A percentile compares a stretch with the other conserved stretches of the same genome.
Conservation (phyloP, 37 sponge, comb jelly and placozoan species). For the Aplysina aerophoba region DNA sequence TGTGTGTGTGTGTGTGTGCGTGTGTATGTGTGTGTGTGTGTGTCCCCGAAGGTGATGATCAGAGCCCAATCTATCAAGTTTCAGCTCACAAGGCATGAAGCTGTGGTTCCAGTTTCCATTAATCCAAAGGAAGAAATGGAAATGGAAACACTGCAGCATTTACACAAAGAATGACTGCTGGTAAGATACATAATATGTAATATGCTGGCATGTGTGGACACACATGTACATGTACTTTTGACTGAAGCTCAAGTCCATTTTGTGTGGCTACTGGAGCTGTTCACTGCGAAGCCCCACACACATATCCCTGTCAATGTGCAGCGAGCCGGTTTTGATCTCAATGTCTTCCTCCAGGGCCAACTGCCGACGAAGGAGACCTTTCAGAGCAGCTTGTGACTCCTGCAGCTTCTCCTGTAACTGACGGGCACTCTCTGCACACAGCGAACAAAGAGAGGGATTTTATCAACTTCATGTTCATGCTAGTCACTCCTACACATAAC, state of each 20-base stretch:
- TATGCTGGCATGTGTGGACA: too few species aligned
- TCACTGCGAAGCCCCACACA: constrained; percentile 74
- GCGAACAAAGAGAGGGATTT: background rate
- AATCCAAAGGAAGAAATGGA: background rate
- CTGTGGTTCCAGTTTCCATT: background rate
- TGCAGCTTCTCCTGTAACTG: constrained; percentile 64
- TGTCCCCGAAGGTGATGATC: constrained; percentile 38
- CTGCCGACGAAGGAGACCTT: constrained; percentile 79
- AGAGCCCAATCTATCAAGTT: constrained; percentile 79
- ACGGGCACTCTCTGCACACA: constrained; percentile 26
- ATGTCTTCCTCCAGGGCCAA: constrained; percentile 91
- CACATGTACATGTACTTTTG: too few species aligned
- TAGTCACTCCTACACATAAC: background rate
- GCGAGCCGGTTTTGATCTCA: constrained; percentile 81
- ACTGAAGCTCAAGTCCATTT: too few species aligned
- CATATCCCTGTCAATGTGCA: constrained; percentile 80
- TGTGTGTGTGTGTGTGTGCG: too few species aligned
- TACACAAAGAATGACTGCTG: constrained; percentile 8
- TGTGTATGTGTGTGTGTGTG: too few species aligned
- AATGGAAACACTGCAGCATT: constrained; percentile 9
- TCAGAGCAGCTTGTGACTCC: constrained; percentile 74
- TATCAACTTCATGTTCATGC: background rate
- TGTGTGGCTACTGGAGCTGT: constrained; percentile 29
- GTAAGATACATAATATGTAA: too few species aligned
- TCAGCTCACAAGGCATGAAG: constrained; percentile 46